Conservation (phyloP, 2,797 vertebrate species). For the Lepilemur ruficaudatus region DNA sequence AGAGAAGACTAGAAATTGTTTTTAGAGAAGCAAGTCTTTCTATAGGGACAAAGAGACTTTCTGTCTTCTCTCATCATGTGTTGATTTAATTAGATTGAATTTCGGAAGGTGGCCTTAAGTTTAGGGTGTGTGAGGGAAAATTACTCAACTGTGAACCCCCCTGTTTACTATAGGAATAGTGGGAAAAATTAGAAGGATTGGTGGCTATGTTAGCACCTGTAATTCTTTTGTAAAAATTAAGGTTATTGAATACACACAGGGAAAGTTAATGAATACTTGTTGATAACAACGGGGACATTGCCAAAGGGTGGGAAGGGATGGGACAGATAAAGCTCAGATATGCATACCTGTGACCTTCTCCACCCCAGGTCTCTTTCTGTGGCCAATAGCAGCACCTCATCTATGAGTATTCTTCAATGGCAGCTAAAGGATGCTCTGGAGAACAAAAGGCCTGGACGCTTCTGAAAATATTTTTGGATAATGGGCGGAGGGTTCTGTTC, state of each 20-base stretch:
- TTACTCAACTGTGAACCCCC: background rate
- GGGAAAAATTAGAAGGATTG: background rate
- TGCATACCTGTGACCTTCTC: background rate
- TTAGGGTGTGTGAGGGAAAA: background rate
- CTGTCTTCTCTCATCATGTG: background rate
- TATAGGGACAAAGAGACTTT: background rate
- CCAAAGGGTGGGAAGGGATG: background rate
- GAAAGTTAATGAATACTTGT: background rate
- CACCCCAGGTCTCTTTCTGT: background rate
- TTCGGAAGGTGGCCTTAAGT: background rate
- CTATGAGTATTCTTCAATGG: background rate
- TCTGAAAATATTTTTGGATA: constrained; percentile 13
- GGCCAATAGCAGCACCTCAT: background rate
- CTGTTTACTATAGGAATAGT: background rate
- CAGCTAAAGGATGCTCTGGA: background rate
- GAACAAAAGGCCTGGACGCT: background rate
- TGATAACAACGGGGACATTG: background rate
- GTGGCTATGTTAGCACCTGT: background rate
- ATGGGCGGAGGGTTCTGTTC: background rate
- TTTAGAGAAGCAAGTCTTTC: constrained; percentile 18
- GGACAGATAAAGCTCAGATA: background rate
- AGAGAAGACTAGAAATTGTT: background rate
- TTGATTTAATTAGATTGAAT: background rate
- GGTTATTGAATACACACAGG: background rate
- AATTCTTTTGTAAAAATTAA: background rate